Evolutionary conservation across 2,113 vertebrate genomes (phyloP).

Genomic region (Polypterus bichir): DNA sequence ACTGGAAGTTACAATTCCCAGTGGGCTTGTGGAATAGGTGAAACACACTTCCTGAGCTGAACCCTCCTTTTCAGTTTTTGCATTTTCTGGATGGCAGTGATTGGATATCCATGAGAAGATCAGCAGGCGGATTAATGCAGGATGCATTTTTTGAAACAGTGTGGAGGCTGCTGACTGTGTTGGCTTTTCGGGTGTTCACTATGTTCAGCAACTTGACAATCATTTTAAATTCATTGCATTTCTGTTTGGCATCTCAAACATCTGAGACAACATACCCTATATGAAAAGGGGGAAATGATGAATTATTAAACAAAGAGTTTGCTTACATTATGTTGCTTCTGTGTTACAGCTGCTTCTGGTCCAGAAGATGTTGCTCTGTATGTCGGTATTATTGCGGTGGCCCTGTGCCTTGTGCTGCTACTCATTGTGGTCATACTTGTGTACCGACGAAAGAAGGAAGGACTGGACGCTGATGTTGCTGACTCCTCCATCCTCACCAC

Average conservation of each 20-base stretch:
- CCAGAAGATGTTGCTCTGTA: constrained; percentile 86
- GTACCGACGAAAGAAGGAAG: constrained; percentile 85
- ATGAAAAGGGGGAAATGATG: not conserved
- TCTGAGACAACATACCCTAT: not conserved
- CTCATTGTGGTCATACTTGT: constrained; percentile 80
- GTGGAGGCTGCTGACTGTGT: too few relatives aligned
- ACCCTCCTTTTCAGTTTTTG: too few relatives aligned
- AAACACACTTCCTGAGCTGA: too few relatives aligned
- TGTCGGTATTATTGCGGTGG: constrained; percentile 83
- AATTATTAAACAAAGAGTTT: not conserved
- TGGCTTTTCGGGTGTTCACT: not conserved
- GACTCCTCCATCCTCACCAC: constrained; percentile 97
- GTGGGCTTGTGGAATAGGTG: too few relatives aligned
- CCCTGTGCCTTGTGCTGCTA: constrained; percentile 78
- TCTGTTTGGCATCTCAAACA: not conserved
- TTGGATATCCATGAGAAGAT: too few relatives aligned
- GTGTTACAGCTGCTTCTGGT: constrained; percentile 53
- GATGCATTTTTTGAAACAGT: too few relatives aligned
- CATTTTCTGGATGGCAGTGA: too few relatives aligned
- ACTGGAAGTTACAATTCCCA: too few relatives aligned
- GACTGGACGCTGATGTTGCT: constrained; percentile 82
- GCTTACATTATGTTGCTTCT: not conserved
- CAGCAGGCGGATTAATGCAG: too few relatives aligned
- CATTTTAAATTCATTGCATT: not conserved
- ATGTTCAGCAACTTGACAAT: not conserved